These are phyloP conservation scores for Zygogramma bicolorata DNA, from an alignment of 2,888 invertebrate species.

Conservation along the genomic window DNA sequence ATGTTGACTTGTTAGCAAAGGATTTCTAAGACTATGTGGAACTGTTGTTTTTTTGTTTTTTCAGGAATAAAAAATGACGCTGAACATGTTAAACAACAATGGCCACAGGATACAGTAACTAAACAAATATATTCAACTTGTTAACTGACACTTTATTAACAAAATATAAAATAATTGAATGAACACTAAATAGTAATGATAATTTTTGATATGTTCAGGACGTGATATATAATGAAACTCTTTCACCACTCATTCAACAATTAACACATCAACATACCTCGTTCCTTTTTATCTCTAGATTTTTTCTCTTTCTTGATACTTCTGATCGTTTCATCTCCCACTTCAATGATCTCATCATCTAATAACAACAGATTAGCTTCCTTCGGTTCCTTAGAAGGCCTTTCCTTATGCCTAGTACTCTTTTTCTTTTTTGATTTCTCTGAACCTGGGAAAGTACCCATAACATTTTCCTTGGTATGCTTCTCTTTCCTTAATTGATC, in stretches of 20 bases:
- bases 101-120: neutral
- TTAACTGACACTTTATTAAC: neutral
- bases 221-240: neutral
- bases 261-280: conserved; percentile 34
- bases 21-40: no score
- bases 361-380: conserved; percentile 56
- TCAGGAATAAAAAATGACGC: no score
- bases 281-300: conserved; percentile 52
- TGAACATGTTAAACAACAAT: neutral
- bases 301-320: conserved; percentile 58
- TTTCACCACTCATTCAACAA: neutral
- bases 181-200: neutral
- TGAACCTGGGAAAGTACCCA: conserved; percentile 47
- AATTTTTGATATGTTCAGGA: neutral
- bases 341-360: conserved; percentile 64
- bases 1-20: no score
- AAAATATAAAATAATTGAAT: neutral
- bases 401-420: conserved; percentile 48
- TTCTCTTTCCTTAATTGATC: conserved; percentile 56
- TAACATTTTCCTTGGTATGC: conserved; percentile 29
- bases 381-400: conserved; percentile 32
- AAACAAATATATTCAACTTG: neutral
- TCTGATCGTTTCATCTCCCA: conserved; percentile 50
- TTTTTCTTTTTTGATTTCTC: conserved; percentile 61
- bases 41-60: no score